Conservation (phyloP, 2,888 invertebrate genomes). For the Dolichomitus sp. region DNA sequence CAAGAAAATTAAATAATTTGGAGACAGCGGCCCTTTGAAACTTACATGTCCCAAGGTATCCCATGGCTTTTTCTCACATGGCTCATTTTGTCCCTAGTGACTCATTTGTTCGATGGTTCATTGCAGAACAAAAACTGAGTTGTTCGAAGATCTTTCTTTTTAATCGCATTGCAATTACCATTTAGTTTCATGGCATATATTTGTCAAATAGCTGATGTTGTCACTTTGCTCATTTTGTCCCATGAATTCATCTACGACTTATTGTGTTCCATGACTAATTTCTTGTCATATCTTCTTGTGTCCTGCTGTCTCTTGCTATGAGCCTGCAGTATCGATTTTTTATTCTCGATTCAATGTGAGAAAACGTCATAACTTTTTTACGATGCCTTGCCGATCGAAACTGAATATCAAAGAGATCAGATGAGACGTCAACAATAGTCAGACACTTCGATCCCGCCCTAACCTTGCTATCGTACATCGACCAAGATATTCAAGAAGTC, state of each 20-base stretch:
- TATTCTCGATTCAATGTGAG: background rate
- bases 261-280: background rate
- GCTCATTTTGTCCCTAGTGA: no score
- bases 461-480: slow-evolving; percentile 55
- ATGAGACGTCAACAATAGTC: background rate
- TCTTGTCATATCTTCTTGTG: background rate
- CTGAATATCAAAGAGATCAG: background rate
- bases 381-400: background rate
- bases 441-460: background rate
- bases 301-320: background rate
- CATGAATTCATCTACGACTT: background rate
- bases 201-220: no score
- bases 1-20: no score
- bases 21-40: no score
- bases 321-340: background rate
- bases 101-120: no score
- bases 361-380: background rate
- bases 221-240: no score
- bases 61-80: no score
- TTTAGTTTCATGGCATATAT: no score
- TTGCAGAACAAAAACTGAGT: no score
- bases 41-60: no score
- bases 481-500: slow-evolving; percentile 37
- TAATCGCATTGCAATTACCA: no score
- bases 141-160: no score